Base-by-base conservation (phyloP, 2,113 vertebrate species). In the Caloenas nicobarica region DNA sequence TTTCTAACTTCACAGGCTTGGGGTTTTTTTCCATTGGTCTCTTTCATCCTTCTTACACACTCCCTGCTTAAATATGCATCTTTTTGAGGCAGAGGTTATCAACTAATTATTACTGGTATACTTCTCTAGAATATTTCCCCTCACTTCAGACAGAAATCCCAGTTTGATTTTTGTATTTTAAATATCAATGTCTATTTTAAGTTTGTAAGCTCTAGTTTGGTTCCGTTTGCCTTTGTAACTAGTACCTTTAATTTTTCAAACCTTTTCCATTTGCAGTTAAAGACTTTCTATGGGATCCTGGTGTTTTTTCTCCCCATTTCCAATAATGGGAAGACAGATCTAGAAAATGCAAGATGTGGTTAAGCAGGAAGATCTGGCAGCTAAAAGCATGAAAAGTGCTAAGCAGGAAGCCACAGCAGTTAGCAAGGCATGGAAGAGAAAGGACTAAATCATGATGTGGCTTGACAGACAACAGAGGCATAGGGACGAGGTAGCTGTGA, bases 251-350 rank as follows among this genome's bases (percentile, higher is more conserved):
- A 73, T 70, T 60, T 86, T 79, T 82, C 44, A 74, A 74, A 17
- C 24, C 21, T 69, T 70, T 44, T 70, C 34, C 13, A n/a, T 34
- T 40, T 33, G 28, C 16, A 79, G 34, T 50, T 82, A 16, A 74
- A 50, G 24, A 19, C 18, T 42, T 80, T 71, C 8, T 66, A 31
- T 38, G 54, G 26, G 53, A 73, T 44, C 24, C 12, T 50, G 31
- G 15, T 9, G 0, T 3, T 28, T 36, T 72, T 58, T n/a, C 33
- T 11, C 11, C 28, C 9, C 3, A 3, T 34, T 73, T 73, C 34
- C 44, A 74, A 11, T 65, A 51, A 50, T 25, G 19, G 5, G 48
- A 58, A 33, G 18, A 29, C 54, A 28, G 60, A 65, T 70, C 51
- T 51, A 71, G 36, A 65, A 82, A 70, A 78, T 1, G 4, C 19